Percentiles rank a stretch among this genome's conserved stretches.
Evolutionary conservation across 1,140 invertebrate genomes (phyloP).

Genomic region (Diabrotica virgifera): DNA sequence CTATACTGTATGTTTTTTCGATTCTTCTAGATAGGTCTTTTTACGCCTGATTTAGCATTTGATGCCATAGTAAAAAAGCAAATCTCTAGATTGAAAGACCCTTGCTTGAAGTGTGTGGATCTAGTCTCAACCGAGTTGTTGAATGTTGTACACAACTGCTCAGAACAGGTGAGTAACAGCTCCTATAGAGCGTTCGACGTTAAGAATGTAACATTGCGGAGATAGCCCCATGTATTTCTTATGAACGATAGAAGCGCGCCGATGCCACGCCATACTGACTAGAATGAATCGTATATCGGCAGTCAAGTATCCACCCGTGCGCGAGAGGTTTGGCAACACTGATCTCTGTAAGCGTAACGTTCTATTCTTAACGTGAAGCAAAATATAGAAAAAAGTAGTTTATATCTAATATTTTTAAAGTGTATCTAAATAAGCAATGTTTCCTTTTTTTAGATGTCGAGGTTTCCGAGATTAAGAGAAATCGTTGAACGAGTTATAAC

Average conservation of each 20-base stretch:
- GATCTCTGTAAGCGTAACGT: no score
- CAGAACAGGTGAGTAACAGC: conserved; percentile 72
- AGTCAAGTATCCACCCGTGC: no score
- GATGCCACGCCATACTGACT: no score
- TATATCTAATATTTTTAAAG: not conserved
- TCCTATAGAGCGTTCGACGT: not conserved
- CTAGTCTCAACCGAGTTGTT: conserved; percentile 93
- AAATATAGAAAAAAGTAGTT: conserved; percentile 2
- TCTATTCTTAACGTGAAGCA: no score
- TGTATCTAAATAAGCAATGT: not conserved
- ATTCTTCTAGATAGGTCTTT: conserved; percentile 83
- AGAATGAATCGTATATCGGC: no score
- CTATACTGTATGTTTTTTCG: conserved; percentile 5
- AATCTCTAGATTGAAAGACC: conserved; percentile 93
- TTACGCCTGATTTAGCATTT: conserved; percentile 99
- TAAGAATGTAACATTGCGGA: no score
- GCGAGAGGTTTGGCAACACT: no score
- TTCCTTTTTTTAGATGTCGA: conserved; percentile 71
- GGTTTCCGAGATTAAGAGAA: conserved; percentile 95
- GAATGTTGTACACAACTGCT: conserved; percentile 90
- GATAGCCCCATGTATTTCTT: no score
- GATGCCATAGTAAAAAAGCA: conserved; percentile 99
- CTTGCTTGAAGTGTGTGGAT: conserved; percentile 97
- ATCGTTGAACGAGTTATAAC: conserved; percentile 98
- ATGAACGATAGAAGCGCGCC: no score